A percentile compares a stretch with the other conserved stretches of the same genome.
Evolutionary conservation across 2,888 invertebrate genomes (phyloP).

Genomic region (Caradrina kadenii): DNA sequence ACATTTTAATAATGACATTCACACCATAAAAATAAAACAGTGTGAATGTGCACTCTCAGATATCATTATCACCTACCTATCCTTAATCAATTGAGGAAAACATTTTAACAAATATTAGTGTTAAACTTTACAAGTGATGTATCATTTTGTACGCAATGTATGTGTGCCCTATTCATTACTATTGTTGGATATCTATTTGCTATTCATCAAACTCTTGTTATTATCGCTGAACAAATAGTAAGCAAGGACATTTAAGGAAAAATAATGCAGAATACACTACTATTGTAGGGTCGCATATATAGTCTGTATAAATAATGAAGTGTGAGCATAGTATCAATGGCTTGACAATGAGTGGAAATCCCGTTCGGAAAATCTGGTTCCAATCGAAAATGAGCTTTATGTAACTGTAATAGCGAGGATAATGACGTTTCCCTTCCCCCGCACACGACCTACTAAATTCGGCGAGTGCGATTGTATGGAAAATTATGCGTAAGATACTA

Average conservation of each 20-base stretch:
- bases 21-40: background rate
- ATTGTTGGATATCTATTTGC: slow-evolving; percentile 24
- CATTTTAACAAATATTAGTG: slow-evolving; percentile 30
- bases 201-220: slow-evolving; percentile 23
- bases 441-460: background rate
- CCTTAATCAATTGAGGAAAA: slow-evolving; percentile 31
- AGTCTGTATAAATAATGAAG: slow-evolving; percentile 5
- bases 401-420: background rate
- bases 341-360: slow-evolving; percentile 4
- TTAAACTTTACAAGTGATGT: slow-evolving; percentile 14
- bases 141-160: slow-evolving; percentile 43
- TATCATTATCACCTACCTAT: background rate
- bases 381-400: slow-evolving; percentile 15
- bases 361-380: background rate
- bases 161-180: slow-evolving; percentile 32
- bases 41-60: background rate
- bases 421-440: background rate
- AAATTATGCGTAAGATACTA: slow-evolving; percentile 26
- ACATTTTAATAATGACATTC: too few species aligned
- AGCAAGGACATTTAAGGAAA: slow-evolving; percentile 26
- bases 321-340: background rate
- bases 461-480: slow-evolving; percentile 4
- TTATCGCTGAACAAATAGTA: background rate
- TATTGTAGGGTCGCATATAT: background rate
- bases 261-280: background rate